Percentiles rank a stretch among this genome's conserved stretches.
These are phyloP conservation scores for Orchesella flavescens DNA, from an alignment of 2,888 invertebrate genomes.

Conservation along the genomic window DNA sequence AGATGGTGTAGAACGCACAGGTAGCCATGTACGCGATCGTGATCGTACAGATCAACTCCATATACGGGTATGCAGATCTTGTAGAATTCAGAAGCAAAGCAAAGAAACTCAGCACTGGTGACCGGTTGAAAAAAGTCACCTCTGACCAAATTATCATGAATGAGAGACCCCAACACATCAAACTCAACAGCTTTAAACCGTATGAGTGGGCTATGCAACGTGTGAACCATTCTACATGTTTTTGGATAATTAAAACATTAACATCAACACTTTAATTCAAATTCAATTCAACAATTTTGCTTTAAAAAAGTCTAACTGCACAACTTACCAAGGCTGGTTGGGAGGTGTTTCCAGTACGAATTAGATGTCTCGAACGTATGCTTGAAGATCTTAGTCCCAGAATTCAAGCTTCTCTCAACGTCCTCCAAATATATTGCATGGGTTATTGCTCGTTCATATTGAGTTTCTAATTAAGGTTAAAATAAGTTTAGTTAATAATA, in stretches of 20 bases:
- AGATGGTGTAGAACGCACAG: slow-evolving; percentile 98
- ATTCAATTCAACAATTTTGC: too few relatives aligned
- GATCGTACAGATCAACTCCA: slow-evolving; percentile 93
- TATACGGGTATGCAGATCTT: slow-evolving; percentile 92
- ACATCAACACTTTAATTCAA: too few relatives aligned
- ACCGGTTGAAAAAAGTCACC: slow-evolving; percentile 95
- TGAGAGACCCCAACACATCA: slow-evolving; percentile 85
- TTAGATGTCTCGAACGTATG: slow-evolving; percentile 78
- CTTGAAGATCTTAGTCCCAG: slow-evolving; percentile 79
- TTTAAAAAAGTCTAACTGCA: too few relatives aligned
- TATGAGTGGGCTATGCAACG: slow-evolving; percentile 88
- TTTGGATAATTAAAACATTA: too few relatives aligned
- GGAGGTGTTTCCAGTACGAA: slow-evolving; percentile 17
- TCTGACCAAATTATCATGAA: slow-evolving; percentile 98
- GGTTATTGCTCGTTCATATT: slow-evolving; percentile 91
- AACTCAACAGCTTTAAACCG: slow-evolving; percentile 83
- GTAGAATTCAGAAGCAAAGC: slow-evolving; percentile 93
- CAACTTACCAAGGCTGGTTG: slow-evolving; percentile 33
- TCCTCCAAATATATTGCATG: slow-evolving; percentile 85
- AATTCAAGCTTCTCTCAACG: slow-evolving; percentile 84
- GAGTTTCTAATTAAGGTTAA: slow-evolving; percentile 79
- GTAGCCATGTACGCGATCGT: slow-evolving; percentile 96
- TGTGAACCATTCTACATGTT: slow-evolving; percentile 93
- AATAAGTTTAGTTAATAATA: background rate
- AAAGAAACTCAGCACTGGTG: slow-evolving; percentile 95